These are phyloP conservation scores for Calypte anna DNA, from an alignment of 2,113 vertebrate species.

Conservation along the genomic window DNA sequence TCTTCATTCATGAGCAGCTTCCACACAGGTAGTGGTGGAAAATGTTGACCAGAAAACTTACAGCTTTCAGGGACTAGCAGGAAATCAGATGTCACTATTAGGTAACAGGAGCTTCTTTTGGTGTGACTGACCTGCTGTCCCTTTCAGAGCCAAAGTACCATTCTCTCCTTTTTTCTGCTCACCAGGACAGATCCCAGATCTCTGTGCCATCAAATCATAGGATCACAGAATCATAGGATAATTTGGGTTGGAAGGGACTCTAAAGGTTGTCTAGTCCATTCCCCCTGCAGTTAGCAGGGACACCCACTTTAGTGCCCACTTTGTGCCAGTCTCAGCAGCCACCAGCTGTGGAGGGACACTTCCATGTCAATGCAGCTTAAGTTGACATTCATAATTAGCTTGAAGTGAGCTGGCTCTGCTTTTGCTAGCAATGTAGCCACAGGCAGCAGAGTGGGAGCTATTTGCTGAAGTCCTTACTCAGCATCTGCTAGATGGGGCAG, in stretches of 20 bases:
- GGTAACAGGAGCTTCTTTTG: not conserved
- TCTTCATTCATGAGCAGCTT: not conserved
- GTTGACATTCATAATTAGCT: not conserved
- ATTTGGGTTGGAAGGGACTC: no score
- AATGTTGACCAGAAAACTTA: not conserved
- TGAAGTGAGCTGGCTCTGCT: not conserved
- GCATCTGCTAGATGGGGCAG: not conserved
- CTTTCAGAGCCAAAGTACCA: not conserved
- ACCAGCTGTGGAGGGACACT: not conserved
- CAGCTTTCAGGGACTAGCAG: not conserved
- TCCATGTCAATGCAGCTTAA: not conserved
- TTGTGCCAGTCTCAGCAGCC: not conserved
- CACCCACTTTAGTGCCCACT: not conserved
- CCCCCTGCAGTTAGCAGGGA: no score
- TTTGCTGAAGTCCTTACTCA: not conserved
- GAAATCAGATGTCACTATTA: not conserved
- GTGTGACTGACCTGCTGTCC: not conserved
- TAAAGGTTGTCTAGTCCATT: no score
- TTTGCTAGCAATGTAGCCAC: not conserved
- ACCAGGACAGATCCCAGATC: fast-evolving
- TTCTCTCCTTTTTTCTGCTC: not conserved
- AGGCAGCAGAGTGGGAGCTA: not conserved
- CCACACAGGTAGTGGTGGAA: not conserved
- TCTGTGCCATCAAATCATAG: no score
- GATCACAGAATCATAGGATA: no score